Evolutionary conservation across 2,888 invertebrate species (phyloP).

Genomic region (Phoenoteleia sp.): DNA sequence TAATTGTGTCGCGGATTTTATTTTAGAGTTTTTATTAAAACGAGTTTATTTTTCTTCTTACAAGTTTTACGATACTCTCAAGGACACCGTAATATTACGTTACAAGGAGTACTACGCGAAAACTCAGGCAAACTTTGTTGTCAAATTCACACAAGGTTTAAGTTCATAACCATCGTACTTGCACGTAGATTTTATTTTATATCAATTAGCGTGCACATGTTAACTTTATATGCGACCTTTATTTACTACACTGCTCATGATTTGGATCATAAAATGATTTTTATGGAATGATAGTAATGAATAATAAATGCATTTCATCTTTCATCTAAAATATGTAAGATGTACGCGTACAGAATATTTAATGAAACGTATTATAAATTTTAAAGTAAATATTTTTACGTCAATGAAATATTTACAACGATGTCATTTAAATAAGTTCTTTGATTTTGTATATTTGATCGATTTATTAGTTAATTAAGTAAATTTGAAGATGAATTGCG

Average conservation of each 20-base stretch:
- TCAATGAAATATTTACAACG: too few species aligned
- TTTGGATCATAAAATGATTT: not conserved
- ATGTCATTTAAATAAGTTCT: too few species aligned
- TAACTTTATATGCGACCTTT: not conserved
- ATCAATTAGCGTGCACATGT: constrained; percentile 19
- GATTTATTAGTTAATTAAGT: too few species aligned
- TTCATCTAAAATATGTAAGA: too few species aligned
- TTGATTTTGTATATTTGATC: too few species aligned
- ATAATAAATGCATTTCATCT: not conserved
- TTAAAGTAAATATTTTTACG: too few species aligned
- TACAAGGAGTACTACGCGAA: constrained; percentile 79
- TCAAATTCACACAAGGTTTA: constrained; percentile 80
- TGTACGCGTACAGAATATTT: too few species aligned
- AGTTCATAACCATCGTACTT: constrained; percentile 4
- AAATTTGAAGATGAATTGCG: too few species aligned
- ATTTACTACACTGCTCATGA: not conserved
- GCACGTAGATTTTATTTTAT: constrained; percentile 32
- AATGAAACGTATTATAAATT: too few species aligned
- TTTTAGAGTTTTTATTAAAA: not conserved
- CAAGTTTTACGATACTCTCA: constrained; percentile 12
- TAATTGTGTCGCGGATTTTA: not conserved
- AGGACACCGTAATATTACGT: constrained; percentile 62
- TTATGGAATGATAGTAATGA: not conserved
- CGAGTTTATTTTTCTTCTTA: not conserved
- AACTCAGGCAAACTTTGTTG: constrained; percentile 83